phyloP scores from a whole-genome alignment of 2,797 vertebrate genomes.

The Cuniculus paca region DNA sequence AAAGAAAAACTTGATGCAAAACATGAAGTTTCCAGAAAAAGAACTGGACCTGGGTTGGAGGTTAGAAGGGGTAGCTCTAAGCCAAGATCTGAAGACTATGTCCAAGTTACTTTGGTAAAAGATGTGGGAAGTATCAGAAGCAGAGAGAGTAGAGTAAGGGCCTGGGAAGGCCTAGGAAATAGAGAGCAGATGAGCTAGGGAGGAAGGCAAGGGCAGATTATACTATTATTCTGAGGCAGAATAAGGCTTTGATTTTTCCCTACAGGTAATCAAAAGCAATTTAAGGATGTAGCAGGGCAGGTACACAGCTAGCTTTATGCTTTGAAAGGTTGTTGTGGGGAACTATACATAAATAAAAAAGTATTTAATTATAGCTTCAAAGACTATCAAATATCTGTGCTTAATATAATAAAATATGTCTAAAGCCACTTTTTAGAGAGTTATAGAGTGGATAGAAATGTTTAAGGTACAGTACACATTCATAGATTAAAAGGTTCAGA shows the following conservation, averaged over 20 bases:
- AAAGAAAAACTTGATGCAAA: not conserved
- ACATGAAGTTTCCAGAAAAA: not conserved
- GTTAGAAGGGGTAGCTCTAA: not conserved
- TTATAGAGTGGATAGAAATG: not conserved
- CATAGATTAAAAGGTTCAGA: not conserved
- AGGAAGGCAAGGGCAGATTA: no score
- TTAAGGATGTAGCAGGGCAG: not conserved
- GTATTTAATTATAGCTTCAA: conserved; percentile 7
- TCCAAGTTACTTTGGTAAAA: not conserved
- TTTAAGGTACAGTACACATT: not conserved
- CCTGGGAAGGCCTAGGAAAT: not conserved
- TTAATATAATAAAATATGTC: not conserved
- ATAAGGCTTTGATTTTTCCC: not conserved
- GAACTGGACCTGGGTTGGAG: not conserved
- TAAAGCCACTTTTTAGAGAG: not conserved
- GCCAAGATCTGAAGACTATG: not conserved
- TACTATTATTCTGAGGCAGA: not conserved
- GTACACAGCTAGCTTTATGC: not conserved
- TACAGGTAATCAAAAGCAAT: not conserved
- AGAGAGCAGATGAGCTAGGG: not conserved
- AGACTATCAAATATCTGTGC: not conserved
- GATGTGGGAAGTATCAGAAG: not conserved
- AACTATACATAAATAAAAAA: not conserved
- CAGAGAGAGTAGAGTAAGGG: not conserved
- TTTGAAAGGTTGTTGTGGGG: not conserved